phyloP scores from a whole-genome alignment of 2,797 vertebrate species.

The Chloroceryle amazona region DNA sequence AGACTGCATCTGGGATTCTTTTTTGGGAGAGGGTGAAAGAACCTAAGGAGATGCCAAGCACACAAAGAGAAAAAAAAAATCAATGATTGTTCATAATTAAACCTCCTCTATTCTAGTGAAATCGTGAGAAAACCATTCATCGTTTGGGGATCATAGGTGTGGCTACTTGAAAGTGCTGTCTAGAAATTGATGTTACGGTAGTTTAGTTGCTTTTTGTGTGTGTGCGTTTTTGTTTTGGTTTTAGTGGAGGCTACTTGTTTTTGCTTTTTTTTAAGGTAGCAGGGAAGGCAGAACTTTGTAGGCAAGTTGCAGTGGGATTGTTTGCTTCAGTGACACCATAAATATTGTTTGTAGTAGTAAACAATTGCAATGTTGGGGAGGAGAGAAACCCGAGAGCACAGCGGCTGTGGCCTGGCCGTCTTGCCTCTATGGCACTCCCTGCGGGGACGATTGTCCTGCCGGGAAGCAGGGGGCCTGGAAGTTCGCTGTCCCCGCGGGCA shows the following conservation, averaged over 20 bases:
- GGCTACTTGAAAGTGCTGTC: background rate
- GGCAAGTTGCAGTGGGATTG: fast-evolving
- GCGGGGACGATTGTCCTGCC: fast-evolving
- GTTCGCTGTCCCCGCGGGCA: fast-evolving
- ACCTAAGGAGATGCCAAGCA: background rate
- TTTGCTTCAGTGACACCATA: background rate
- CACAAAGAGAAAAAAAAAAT: background rate
- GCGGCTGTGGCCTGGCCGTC: background rate
- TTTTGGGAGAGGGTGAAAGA: background rate
- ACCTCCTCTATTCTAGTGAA: background rate
- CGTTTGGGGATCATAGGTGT: background rate
- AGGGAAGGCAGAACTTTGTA: background rate
- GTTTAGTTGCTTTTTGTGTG: background rate
- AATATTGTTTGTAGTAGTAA: fast-evolving
- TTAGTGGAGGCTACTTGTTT: background rate
- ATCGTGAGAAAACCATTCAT: background rate
- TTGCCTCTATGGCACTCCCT: too few species aligned
- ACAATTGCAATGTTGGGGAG: fast-evolving
- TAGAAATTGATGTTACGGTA: background rate
- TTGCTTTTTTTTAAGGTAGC: background rate
- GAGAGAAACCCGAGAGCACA: too few species aligned
- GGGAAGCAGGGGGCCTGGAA: too few species aligned
- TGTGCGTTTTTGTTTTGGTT: background rate
- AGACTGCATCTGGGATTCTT: background rate
- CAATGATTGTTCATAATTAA: background rate